Conservation (phyloP, 2,113 vertebrate species). For the Kryptolebias marmoratus region DNA sequence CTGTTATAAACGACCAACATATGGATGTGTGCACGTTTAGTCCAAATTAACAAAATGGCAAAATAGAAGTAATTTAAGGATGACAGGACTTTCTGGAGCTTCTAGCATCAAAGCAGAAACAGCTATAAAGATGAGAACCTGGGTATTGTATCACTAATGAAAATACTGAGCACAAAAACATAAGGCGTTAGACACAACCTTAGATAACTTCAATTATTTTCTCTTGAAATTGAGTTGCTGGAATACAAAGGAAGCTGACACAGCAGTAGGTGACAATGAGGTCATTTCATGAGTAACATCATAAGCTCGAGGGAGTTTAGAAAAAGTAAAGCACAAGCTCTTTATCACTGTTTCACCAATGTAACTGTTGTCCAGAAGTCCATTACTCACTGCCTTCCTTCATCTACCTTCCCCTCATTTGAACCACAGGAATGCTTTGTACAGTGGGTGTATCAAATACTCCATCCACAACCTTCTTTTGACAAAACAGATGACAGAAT, state of each 20-base stretch:
- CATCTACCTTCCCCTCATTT: conserved; percentile 20
- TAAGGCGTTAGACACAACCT: neutral
- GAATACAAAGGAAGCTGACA: neutral
- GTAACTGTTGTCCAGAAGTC: conserved; percentile 25
- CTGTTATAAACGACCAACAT: neutral
- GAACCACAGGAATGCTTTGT: conserved; percentile 53
- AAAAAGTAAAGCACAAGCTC: conserved; percentile 24
- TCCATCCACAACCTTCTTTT: conserved; percentile 21
- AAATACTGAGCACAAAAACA: neutral
- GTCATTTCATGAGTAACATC: conserved; percentile 33
- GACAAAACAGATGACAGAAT: conserved; percentile 17
- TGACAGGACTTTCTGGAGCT: conserved; percentile 6
- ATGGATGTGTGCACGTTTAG: neutral
- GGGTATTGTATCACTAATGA: neutral
- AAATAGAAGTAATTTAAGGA: neutral
- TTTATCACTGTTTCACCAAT: conserved; percentile 25
- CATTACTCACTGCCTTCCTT: conserved; percentile 47
- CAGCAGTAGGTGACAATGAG: conserved; percentile 31
- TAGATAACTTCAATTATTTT: neutral
- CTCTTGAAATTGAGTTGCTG: neutral
- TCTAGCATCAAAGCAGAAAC: conserved; percentile 1
- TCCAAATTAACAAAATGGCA: neutral
- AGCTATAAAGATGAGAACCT: conserved; percentile 1
- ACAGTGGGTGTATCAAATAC: conserved; percentile 42
- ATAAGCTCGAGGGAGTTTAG: conserved; percentile 13